Conservation (phyloP, 1,140 invertebrate genomes). For the Hyphantria cunea region DNA sequence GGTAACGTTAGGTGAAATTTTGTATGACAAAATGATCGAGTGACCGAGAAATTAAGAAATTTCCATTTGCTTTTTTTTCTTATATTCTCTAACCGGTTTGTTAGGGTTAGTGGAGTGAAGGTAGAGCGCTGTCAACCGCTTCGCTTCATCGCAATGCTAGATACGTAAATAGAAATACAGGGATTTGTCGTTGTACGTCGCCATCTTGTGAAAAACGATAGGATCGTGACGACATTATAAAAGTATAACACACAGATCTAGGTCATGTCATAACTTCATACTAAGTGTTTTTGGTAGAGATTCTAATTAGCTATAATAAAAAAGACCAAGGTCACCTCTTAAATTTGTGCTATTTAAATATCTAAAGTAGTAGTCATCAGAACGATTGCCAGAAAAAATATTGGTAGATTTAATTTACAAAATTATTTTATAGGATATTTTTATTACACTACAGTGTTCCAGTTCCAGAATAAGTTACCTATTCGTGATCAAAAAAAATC, state of each 20-base stretch:
- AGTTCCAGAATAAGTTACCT: too few species aligned
- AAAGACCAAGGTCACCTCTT: too few species aligned
- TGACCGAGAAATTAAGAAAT: conserved; percentile 49
- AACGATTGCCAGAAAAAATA: too few species aligned
- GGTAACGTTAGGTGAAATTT: conserved; percentile 67
- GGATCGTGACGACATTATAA: conserved; percentile 75
- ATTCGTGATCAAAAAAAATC: too few species aligned
- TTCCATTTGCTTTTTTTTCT: too few species aligned
- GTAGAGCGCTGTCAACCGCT: conserved; percentile 36
- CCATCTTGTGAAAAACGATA: conserved; percentile 82
- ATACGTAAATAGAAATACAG: conserved; percentile 80
- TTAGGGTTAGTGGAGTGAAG: conserved; percentile 35
- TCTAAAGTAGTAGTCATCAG: too few species aligned
- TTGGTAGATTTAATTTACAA: too few species aligned
- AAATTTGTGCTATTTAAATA: too few species aligned
- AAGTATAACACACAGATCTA: conserved; percentile 63
- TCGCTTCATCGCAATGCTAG: conserved; percentile 56
- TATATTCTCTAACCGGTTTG: conserved; percentile 29
- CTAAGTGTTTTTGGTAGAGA: background rate
- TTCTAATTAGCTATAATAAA: too few species aligned
- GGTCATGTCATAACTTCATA: conserved; percentile 56
- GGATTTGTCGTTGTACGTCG: conserved; percentile 76
- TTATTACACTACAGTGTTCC: too few species aligned
- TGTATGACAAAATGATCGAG: conserved; percentile 55
- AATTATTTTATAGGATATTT: too few species aligned